Conservation (phyloP, 2,113 vertebrate genomes). For the Gopherus flavomarginatus region DNA sequence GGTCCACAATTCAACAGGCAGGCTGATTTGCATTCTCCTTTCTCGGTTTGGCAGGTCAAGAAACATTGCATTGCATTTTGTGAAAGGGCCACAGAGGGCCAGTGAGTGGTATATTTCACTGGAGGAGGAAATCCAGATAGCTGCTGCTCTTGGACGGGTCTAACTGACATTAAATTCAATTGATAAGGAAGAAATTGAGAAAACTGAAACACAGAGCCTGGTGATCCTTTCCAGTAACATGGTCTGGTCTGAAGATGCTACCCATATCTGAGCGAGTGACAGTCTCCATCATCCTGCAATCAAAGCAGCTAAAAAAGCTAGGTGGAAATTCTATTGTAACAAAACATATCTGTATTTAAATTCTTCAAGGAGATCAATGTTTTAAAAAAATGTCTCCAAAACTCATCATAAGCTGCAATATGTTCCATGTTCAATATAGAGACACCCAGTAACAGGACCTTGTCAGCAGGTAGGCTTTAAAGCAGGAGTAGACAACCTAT, state of each 20-base stretch:
- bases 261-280: not conserved
- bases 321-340: not conserved
- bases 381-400: rapidly evolving
- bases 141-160: not conserved
- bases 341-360: not conserved
- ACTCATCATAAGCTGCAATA: not conserved
- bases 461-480: not conserved
- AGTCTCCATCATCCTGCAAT: not conserved
- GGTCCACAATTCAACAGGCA: not conserved
- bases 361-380: not conserved
- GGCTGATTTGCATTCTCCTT: not conserved
- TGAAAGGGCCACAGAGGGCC: too few relatives aligned
- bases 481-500: too few relatives aligned
- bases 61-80: not conserved
- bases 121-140: not conserved
- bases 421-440: not conserved
- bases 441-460: not conserved
- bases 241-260: rapidly evolving
- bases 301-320: not conserved
- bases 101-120: not conserved
- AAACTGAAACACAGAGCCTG: not conserved
- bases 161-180: not conserved
- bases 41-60: not conserved
- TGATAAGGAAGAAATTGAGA: not conserved
- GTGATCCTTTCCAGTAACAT: not conserved